Base-by-base conservation (phyloP, 2,888 invertebrate species). In the Apotomis turbidana region DNA sequence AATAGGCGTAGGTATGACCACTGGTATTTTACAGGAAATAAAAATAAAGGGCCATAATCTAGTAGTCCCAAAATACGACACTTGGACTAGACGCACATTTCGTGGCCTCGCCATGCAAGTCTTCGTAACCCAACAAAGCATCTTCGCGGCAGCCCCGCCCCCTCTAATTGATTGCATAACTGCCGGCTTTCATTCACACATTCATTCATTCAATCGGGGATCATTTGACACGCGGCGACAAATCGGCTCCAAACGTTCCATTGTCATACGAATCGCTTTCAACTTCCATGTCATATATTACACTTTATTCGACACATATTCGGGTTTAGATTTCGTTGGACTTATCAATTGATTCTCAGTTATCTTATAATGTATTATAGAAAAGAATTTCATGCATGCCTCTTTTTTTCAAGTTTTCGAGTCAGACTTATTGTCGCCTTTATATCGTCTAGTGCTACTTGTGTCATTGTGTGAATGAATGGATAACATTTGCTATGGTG, bases 161-260 rank as follows among this genome's bases (percentile, higher is more conserved):
- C 74, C 87, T 85, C 85, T 90, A 91, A 90, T 90, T 88, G 89
- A 90, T 92, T 92, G 91, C 91, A 87, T 90, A 90, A 92, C 89
- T 86, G 86, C 86, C 85, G 85, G 83, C 82, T 80, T 83, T 80
- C 82, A 79, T 80, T 80, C 84, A 79, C 80, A 78, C 83, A 82
- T 83, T 79, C 80, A 80, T 74, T 80, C 81, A 79, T 82, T 81
- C 84, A 87, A 82, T 81, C 81, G 82, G 76, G 80, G 80, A 79
- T 82, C 86, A 83, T 90, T 89, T 87, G 89, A 88, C 86, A 87
- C 86, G 86, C 87, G 87, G 90, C 90, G 90, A 90, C 90, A 91
- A 91, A 91, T 90, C 88, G 86, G 80, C 84, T 87, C 77, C 76
- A 77, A 77, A 76, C 74, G 55, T 13, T 68, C 75, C 51, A 69